Conservation (phyloP, 2,113 vertebrate genomes). For the Bubo blakistoni region DNA sequence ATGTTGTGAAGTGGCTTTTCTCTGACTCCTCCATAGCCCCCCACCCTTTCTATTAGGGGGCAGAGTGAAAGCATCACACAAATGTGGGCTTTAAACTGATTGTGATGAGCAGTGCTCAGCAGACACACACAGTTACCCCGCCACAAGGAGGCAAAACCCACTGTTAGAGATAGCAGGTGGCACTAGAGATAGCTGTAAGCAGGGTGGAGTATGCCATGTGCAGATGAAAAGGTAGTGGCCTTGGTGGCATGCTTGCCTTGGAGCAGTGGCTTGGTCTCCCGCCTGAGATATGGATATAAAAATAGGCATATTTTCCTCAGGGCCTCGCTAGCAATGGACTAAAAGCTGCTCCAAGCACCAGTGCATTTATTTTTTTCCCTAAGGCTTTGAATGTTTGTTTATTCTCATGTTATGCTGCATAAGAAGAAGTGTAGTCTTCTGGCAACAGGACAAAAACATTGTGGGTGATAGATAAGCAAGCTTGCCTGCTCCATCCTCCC, state of each 20-base stretch:
- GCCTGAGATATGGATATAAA: not conserved
- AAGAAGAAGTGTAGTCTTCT: not conserved
- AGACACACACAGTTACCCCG: accelerated
- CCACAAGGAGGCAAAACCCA: not conserved
- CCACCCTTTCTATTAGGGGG: not conserved
- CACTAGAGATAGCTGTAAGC: not conserved
- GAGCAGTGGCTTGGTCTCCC: not conserved
- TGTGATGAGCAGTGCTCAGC: not conserved
- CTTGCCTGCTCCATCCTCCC: not conserved
- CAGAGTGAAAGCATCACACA: not conserved
- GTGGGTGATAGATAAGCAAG: not conserved
- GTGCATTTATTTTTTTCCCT: not conserved
- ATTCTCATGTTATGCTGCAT: not conserved
- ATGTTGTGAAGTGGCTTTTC: not conserved
- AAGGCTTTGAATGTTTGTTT: not conserved
- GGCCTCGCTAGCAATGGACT: not conserved
- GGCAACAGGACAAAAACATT: not conserved
- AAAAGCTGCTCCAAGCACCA: not conserved
- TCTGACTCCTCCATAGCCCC: not conserved
- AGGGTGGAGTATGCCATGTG: accelerated
- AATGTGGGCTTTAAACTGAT: accelerated
- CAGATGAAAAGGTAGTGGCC: not conserved
- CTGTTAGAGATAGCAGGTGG: accelerated
- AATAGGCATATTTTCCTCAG: not conserved
- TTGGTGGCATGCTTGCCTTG: not conserved